phyloP scores from a whole-genome alignment of 2,888 invertebrate genomes.

The Polietes domitor region DNA sequence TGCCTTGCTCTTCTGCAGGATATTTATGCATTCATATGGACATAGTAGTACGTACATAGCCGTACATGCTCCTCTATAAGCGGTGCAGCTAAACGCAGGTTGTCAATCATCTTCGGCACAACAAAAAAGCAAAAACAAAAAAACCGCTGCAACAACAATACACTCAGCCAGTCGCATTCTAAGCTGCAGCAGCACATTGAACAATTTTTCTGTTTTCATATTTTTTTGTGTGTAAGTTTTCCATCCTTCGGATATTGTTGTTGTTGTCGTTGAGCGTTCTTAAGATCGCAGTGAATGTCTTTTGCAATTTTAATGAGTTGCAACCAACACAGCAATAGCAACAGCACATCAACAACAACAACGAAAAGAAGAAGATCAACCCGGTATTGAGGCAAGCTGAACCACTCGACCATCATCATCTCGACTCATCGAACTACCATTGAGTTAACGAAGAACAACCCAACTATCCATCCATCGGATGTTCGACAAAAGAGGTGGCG shows the following conservation, averaged over 20 bases:
- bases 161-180: background rate
- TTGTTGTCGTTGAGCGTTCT: constrained; percentile 12
- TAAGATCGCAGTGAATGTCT: constrained; percentile 62
- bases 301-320: constrained; percentile 67
- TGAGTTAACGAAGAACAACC: background rate
- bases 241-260: background rate
- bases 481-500: background rate
- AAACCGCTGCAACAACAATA: constrained; percentile 22
- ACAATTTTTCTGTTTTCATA: constrained; percentile 56
- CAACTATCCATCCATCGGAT: constrained; percentile 37
- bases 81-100: constrained; percentile 66
- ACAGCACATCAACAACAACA: no score
- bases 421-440: background rate
- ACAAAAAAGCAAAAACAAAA: constrained; percentile 42
- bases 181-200: background rate
- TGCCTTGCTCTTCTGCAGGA: constrained; percentile 40
- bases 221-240: constrained; percentile 44
- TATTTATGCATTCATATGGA: constrained; percentile 58
- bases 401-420: background rate
- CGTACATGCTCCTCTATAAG: constrained; percentile 47
- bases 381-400: background rate
- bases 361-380: constrained; percentile 31
- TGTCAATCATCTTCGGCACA: constrained; percentile 64
- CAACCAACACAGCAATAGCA: constrained; percentile 20
- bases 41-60: constrained; percentile 23